Evolutionary conservation across 2,797 vertebrate species (phyloP), one percentile per base, ranked within the genome.

Genomic region (Thalassophryne amazonica): DNA sequence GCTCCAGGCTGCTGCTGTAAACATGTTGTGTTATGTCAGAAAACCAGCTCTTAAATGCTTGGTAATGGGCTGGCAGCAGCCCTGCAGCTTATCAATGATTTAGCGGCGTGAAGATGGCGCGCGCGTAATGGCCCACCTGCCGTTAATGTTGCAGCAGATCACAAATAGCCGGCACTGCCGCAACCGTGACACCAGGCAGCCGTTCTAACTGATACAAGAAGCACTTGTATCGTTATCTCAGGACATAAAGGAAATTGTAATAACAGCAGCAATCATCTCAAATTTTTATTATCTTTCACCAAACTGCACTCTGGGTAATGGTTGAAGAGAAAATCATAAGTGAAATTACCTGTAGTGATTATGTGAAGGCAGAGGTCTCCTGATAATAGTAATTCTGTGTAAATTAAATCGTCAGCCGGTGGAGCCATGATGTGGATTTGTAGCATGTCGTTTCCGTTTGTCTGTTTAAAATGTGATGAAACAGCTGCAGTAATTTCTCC

Each of bases 41-140:
- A 15, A 35, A 15, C 12, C 17, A 8, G 24, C 4, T 22, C 36
- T 30, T 61, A 40, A 69, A 56, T 49, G 51, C 45, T 57, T 55
- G 50, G 54, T 67, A 72, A 81, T 64, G 53, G 61, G 6, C 31
- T 28, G 11, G 36, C 36, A 31, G 11, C 19, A 53, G 48, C 47
- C 60, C 46, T 32, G 22, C 24, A 64, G 61, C 51, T 76, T 34
- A 78, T 86, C 73, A 83, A 69, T 80, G 70, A 80, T 84, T 80
- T 62, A 86, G 30, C 33, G 25, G 21, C 5, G 28, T 35, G 56
- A 50, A 63, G 74, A 66, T 51, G 63, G 34, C 51, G 45, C 42
- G 6, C 37, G 52, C 30, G 71, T 82, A 79, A 80, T 72, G 69
- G 66, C 20, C 55, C 58, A 54, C 64, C 60, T n/a, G 8, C 8